Base-by-base conservation (phyloP, 2,888 invertebrate genomes). In the Lamellibrachia satsuma region DNA sequence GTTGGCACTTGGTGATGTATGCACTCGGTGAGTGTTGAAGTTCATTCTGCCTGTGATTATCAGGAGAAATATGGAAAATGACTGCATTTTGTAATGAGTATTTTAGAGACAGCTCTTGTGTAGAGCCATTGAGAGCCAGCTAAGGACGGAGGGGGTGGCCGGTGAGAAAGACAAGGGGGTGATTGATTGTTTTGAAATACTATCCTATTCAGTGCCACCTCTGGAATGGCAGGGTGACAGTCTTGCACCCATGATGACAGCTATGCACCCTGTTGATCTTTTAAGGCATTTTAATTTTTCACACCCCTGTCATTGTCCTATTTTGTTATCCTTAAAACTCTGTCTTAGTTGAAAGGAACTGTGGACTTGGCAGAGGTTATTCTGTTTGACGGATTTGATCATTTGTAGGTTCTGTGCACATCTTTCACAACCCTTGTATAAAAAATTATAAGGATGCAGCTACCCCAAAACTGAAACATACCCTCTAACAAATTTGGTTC, bases 161-260 rank as follows among this genome's bases (percentile, higher is more conserved):
- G 75, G 75, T 75, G 75, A 75, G 75, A 75, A 75, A 75, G 75
- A 75, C 75, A 75, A 75, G 75, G 75, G 39, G 75, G 75, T 75
- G 75, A 75, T 75, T 75, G 75, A 75, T 75, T 75, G 22, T 75
- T 75, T 75, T 75, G 75, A 75, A 75, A 75, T 75, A 15, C 75
- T 22, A 75, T 22, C 75, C 75, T 22, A 75, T 75, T 75, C 75
- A 75, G 6, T 15, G 22, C 75, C 75, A 75, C 75, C 75, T 75
- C 75, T 75, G 75, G 75, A 75, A 75, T 75, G 75, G 22, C 15
- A 22, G 6, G 75, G 15, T 75, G 75, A 75, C 75, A 75, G 15
- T n/a, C 75, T 3, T 75, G 75, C 22, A 75, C n/a, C 75, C 75
- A 75, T 3, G 75, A n/a, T 75, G 75, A 75, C 22, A 75, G 75